phyloP scores from a whole-genome alignment of 2,113 vertebrate species.

The Campylorhamphus procurvoides region DNA sequence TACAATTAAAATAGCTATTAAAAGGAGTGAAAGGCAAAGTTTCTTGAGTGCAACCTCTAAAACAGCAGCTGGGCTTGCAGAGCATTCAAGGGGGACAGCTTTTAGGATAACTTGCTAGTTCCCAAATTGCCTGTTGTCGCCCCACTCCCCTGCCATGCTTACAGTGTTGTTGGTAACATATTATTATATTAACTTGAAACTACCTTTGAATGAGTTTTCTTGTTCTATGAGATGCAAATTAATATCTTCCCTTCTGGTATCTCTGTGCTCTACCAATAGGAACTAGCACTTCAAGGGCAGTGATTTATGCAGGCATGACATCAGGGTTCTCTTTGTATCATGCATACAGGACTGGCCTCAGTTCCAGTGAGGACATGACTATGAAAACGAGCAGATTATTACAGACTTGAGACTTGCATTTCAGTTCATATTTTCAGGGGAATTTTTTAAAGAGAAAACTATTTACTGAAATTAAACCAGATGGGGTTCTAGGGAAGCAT shows the following conservation, averaged over 20 bases:
- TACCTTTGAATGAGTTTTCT: not conserved
- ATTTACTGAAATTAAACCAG: not conserved
- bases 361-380: not conserved
- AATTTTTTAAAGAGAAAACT: not conserved
- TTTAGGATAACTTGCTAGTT: not conserved
- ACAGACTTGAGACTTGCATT: not conserved
- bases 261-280: not conserved
- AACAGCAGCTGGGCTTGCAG: not conserved
- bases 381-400: not conserved
- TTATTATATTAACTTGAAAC: not conserved
- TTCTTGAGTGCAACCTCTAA: not conserved
- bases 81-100: not conserved
- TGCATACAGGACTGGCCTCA: not conserved
- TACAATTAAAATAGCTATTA: not conserved
- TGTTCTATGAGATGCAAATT: not conserved
- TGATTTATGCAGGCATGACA: not conserved
- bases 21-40: not conserved
- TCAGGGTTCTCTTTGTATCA: not conserved
- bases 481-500: not conserved
- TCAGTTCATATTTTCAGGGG: not conserved
- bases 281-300: not conserved
- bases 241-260: not conserved
- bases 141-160: not conserved
- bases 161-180: not conserved
- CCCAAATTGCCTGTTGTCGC: not conserved